Percentiles rank a stretch among this genome's conserved stretches.
Evolutionary conservation across 2,888 invertebrate genomes (phyloP).

Genomic region (Stenurella melanura): DNA sequence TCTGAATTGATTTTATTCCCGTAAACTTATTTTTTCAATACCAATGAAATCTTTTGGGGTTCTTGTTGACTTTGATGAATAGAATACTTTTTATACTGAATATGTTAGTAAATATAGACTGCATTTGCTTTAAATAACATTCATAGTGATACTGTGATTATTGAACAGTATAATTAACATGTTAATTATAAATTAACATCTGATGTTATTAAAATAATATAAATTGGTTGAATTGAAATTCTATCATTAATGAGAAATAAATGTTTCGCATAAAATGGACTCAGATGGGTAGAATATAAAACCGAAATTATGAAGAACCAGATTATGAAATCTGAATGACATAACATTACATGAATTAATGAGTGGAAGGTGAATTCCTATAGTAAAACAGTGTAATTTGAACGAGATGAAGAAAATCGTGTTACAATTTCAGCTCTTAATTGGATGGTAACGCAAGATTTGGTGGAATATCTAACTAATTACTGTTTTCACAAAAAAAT

Average conservation of each 20-base stretch:
- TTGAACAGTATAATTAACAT: no score
- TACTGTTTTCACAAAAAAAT: slow-evolving; percentile 22
- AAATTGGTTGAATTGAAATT: not conserved
- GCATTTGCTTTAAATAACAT: no score
- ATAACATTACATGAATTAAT: slow-evolving; percentile 13
- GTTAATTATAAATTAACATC: no score
- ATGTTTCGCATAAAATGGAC: not conserved
- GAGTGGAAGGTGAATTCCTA: not conserved
- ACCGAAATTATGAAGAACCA: not conserved
- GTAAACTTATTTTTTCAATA: slow-evolving; percentile 19
- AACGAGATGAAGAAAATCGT: not conserved
- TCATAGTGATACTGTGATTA: no score
- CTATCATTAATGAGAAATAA: not conserved
- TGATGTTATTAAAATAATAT: no score
- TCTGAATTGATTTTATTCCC: slow-evolving; percentile 19
- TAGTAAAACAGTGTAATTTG: not conserved
- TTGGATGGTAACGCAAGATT: slow-evolving; percentile 17
- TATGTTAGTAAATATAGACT: slow-evolving; percentile 3
- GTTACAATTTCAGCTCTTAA: slow-evolving; percentile 6
- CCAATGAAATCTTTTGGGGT: not conserved
- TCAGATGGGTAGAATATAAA: not conserved
- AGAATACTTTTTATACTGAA: slow-evolving; percentile 10
- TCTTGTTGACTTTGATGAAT: slow-evolving; percentile 27
- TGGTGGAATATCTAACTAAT: slow-evolving; percentile 20
- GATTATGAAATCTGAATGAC: slow-evolving; percentile 8